Evolutionary conservation across 2,113 vertebrate genomes (phyloP).

Genomic region (Epinephelus cyanopodus): DNA sequence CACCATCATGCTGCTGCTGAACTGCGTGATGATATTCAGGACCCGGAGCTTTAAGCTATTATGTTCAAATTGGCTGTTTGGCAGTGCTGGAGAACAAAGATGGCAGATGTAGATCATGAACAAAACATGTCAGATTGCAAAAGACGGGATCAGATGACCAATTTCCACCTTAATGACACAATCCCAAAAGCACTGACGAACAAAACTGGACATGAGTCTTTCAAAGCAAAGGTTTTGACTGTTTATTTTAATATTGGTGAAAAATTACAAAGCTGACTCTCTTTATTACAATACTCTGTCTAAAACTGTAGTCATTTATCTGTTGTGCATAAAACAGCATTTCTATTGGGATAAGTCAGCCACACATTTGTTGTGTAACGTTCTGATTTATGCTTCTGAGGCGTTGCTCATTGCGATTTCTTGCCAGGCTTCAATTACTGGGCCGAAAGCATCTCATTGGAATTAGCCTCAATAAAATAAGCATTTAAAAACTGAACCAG

Average conservation of each 20-base stretch:
- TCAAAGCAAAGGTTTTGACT: background rate
- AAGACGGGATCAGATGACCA: background rate
- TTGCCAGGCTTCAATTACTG: conserved; percentile 3
- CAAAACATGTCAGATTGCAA: conserved; percentile 15
- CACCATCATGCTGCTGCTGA: conserved; percentile 36
- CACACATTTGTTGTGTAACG: background rate
- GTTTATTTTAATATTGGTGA: background rate
- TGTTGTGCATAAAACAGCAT: background rate
- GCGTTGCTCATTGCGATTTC: background rate
- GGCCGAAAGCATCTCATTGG: conserved; percentile 10
- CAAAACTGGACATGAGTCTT: background rate
- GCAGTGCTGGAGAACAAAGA: conserved; percentile 23
- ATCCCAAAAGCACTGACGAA: background rate
- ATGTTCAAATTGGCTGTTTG: conserved; percentile 12
- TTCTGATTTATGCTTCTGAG: conserved; percentile 13
- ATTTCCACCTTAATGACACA: conserved; percentile 9
- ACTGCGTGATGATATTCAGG: background rate
- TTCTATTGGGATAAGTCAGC: background rate
- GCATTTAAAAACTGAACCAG: conserved; percentile 9
- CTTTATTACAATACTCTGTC: background rate
- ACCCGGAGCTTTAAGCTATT: background rate
- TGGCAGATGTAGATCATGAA: background rate
- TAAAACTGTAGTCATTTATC: background rate
- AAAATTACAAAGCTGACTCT: background rate
- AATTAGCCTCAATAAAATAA: conserved; percentile 25